A percentile compares a stretch with the other conserved stretches of the same genome.
phyloP scores from a whole-genome alignment of 2,888 invertebrate species.

The Conistra vaccinii region DNA sequence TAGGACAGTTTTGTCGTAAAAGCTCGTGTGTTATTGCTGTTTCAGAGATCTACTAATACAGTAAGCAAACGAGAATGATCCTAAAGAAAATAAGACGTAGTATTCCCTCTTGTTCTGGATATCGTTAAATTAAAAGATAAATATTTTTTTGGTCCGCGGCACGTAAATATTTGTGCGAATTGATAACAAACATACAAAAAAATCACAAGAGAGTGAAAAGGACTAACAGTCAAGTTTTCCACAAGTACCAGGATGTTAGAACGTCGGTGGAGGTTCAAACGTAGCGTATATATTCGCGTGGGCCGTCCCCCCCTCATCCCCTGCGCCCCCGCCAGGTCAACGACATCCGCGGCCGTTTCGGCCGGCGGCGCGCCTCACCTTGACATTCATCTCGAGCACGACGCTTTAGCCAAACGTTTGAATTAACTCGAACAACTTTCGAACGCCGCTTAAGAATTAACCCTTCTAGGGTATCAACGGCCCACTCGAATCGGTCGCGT shows the following conservation, averaged over 20 bases:
- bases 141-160: constrained; percentile 26
- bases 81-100: constrained; percentile 11
- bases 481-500: constrained; percentile 72
- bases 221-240: constrained; percentile 73
- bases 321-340: constrained; percentile 81
- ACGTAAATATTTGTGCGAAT: constrained; percentile 42
- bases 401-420: constrained; percentile 87
- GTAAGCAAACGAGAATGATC: not conserved
- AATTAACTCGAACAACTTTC: constrained; percentile 84
- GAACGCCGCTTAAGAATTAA: constrained; percentile 72
- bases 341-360: constrained; percentile 88
- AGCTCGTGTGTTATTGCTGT: not conserved
- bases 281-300: constrained; percentile 89
- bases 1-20: constrained; percentile 19
- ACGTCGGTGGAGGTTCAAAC: constrained; percentile 83
- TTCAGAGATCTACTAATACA: constrained; percentile 1
- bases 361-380: constrained; percentile 90
- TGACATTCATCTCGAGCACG: constrained; percentile 90
- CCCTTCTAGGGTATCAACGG: constrained; percentile 65
- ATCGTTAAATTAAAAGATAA: constrained; percentile 7
- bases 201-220: constrained; percentile 70
- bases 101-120: constrained; percentile 15
- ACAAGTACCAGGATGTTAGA: constrained; percentile 85
- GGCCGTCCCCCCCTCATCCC: constrained; percentile 82
- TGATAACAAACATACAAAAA: constrained; percentile 48